Percentiles rank a stretch among this genome's conserved stretches.
Conservation (phyloP, 1,140 invertebrate species). For the Mylabris phalerata region DNA sequence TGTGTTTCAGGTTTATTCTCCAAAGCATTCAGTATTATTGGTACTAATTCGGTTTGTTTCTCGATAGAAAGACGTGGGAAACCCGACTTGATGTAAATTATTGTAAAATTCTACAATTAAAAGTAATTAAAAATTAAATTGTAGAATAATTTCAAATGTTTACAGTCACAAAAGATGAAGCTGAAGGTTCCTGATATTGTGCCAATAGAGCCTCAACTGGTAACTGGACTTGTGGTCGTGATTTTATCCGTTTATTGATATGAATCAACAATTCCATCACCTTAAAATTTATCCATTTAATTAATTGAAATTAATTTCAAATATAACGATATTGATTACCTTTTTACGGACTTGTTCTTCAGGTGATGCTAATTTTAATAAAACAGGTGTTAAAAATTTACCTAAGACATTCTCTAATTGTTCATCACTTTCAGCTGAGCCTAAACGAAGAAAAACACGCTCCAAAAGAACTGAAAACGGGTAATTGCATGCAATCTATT, state of each 20-base stretch:
- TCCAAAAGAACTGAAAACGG: slow-evolving; percentile 68
- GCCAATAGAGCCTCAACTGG: slow-evolving; percentile 78
- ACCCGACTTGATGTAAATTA: slow-evolving; percentile 90
- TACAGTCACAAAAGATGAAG: slow-evolving; percentile 78
- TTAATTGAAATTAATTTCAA: neutral
- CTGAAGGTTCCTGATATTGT: slow-evolving; percentile 71
- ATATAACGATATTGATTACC: slow-evolving; percentile 42
- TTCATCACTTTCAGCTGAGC: slow-evolving; percentile 81
- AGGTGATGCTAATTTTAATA: slow-evolving; percentile 79
- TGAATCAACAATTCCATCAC: slow-evolving; percentile 91
- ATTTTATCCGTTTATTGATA: slow-evolving; percentile 84
- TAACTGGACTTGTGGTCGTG: slow-evolving; percentile 72
- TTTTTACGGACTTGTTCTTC: slow-evolving; percentile 80
- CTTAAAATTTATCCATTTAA: slow-evolving; percentile 41
- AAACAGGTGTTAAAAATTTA: slow-evolving; percentile 83
- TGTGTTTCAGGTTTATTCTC: slow-evolving; percentile 76
- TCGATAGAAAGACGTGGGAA: slow-evolving; percentile 71
- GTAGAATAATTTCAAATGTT: slow-evolving; percentile 1
- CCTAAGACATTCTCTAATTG: slow-evolving; percentile 73
- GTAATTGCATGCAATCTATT: neutral
- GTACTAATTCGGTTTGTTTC: slow-evolving; percentile 69
- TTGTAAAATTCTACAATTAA: slow-evolving; percentile 79
- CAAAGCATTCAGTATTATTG: slow-evolving; percentile 68
- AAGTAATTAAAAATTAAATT: neutral
- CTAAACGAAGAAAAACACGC: slow-evolving; percentile 80